phyloP scores from a whole-genome alignment of 2,797 vertebrate genomes.

The Enoplosus armatus region DNA sequence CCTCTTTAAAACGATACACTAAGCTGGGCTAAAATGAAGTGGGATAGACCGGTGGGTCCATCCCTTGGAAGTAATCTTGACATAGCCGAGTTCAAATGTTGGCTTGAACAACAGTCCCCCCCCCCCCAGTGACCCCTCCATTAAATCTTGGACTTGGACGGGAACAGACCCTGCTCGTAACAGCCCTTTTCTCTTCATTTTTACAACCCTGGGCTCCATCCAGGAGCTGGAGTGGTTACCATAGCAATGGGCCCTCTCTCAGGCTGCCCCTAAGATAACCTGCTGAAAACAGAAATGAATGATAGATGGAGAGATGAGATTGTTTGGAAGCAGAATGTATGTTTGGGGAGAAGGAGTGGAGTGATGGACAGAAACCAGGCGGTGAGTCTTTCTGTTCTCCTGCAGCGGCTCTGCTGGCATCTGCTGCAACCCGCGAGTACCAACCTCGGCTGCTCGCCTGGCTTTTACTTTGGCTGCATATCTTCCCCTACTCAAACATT shows the following conservation, averaged over 20 bases:
- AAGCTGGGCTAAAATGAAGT: constrained; percentile 37
- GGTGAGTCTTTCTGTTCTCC: constrained; percentile 36
- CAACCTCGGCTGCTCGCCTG: constrained; percentile 29
- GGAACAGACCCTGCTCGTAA: constrained; percentile 41
- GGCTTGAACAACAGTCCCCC: constrained; percentile 25
- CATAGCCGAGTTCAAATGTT: constrained; percentile 56
- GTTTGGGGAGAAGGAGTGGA: constrained; percentile 68
- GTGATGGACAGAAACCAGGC: constrained; percentile 63
- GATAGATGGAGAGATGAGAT: constrained; percentile 68
- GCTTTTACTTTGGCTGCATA: background rate
- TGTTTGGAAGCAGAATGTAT: constrained; percentile 65
- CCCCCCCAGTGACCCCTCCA: constrained; percentile 43
- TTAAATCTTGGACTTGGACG: constrained; percentile 69
- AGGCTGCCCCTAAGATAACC: constrained; percentile 68
- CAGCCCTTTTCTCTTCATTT: constrained; percentile 63
- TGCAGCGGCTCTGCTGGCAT: constrained; percentile 40
- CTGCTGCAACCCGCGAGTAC: constrained; percentile 25
- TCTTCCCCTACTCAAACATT: constrained; percentile 42
- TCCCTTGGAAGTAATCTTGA: constrained; percentile 50
- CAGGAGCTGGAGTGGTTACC: constrained; percentile 68
- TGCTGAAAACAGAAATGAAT: constrained; percentile 70
- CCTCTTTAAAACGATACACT: constrained; percentile 19
- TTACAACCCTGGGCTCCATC: constrained; percentile 75
- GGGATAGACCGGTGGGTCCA: constrained; percentile 28
- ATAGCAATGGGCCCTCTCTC: constrained; percentile 56